Evolutionary conservation across 2,113 vertebrate genomes (phyloP), one percentile per base, ranked within the genome.

Genomic region (Monopterus albus): DNA sequence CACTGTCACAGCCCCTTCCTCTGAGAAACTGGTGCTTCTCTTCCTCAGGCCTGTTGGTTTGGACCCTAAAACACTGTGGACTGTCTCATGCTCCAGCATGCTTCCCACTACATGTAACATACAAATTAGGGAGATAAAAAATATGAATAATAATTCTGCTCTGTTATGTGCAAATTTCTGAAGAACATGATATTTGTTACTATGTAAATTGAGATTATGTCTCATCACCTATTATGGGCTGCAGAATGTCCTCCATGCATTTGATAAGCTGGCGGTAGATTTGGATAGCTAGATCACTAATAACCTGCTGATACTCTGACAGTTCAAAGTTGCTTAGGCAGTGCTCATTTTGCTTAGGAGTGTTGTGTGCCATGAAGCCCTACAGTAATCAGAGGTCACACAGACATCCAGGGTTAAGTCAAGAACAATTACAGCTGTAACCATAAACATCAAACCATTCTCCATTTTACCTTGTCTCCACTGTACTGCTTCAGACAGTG

Each of bases 401-500:
- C 12, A 78, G 9, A 67, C 14, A 64, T 53, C 2, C 4, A 35
- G 29, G 7, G 40, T 73, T 63, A 58, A 29, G 21, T 45, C 7
- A 23, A 18, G 21, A 9, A 25, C 15, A 26, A 3, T 9, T 7
- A 23, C 23, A 39, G 31, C 13, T 45, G 23, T 53, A 21, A 51
- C 20, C 6, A 21, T 18, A 26, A 50, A 9, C 13, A 21, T 36
- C 15, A 56, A 39, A 33, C 11, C 28, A 4, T 29, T 17, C 7
- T 53, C 1, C 3, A 23, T 7, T 38, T 90, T 69, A 97, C 98
- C 94, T 97, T 95, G 68, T 98, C 96, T 77, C 98, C 98, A 9
- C 97, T 98, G 71, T 99, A 99, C 66, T 99, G 97, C 88, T 96
- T 98, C 75, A 99, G 89, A 76, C 96, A 99, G 89, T 98, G 95